These are phyloP conservation scores for Nilaparvata lugens DNA, from an alignment of 1,140 invertebrate species.

Conservation along the genomic window DNA sequence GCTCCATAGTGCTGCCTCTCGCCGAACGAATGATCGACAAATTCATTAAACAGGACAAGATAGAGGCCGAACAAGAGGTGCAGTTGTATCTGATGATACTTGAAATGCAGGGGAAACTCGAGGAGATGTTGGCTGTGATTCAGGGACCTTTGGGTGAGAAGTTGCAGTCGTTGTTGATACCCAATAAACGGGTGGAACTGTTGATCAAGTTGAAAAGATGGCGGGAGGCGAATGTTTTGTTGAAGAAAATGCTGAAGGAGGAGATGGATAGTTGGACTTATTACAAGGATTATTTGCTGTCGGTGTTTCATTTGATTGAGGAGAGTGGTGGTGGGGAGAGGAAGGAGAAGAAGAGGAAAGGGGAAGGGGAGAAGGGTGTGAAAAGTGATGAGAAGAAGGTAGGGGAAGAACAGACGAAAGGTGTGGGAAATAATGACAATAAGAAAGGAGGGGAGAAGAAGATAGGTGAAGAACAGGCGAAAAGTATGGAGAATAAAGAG, in stretches of 20 bases:
- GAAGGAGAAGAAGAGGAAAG: background rate
- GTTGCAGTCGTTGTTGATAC: slow-evolving; percentile 44
- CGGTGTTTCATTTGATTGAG: slow-evolving; percentile 39
- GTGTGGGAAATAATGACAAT: too few species aligned
- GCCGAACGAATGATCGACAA: slow-evolving; percentile 58
- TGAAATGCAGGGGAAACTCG: slow-evolving; percentile 68
- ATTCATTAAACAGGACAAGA: slow-evolving; percentile 76
- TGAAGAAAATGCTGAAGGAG: slow-evolving; percentile 48
- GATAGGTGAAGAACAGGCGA: background rate
- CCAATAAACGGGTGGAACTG: slow-evolving; percentile 60
- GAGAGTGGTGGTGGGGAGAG: background rate
- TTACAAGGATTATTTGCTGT: slow-evolving; percentile 60
- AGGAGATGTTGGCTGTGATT: slow-evolving; percentile 70
- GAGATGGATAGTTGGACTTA: slow-evolving; percentile 67
- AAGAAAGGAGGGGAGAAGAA: background rate
- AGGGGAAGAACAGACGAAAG: too few species aligned
- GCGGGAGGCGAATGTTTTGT: slow-evolving; percentile 51
- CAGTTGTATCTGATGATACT: slow-evolving; percentile 86
- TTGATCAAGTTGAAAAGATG: slow-evolving; percentile 63
- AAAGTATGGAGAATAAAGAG: too few species aligned
- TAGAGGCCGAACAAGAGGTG: slow-evolving; percentile 89
- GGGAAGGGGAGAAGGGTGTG: background rate
- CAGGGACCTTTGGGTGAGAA: slow-evolving; percentile 60
- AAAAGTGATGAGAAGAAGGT: background rate
- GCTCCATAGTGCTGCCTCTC: slow-evolving; percentile 31